Evolutionary conservation across 2,113 vertebrate species (phyloP).

Genomic region (Rhinopomastus cyanomelas): DNA sequence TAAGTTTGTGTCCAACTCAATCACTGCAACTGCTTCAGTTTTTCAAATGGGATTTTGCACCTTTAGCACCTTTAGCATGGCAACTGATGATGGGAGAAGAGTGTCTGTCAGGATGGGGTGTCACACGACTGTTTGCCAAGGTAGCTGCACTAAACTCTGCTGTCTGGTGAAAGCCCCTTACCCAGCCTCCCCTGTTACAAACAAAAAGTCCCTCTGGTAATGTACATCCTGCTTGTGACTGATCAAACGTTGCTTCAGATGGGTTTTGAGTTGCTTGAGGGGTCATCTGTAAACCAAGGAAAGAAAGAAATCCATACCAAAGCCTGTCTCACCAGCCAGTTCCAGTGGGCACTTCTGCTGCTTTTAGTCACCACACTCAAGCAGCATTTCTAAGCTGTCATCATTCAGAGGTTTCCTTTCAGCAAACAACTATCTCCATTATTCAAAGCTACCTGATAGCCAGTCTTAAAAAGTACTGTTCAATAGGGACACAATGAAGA

Average conservation of each 20-base stretch:
- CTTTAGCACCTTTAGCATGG: not conserved
- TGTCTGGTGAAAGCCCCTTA: not conserved
- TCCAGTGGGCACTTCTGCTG: not conserved
- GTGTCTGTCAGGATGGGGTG: not conserved
- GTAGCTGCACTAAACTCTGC: not conserved
- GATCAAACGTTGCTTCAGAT: not conserved
- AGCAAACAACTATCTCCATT: not conserved
- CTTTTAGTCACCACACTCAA: not conserved
- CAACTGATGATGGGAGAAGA: not conserved
- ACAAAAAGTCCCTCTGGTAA: not conserved
- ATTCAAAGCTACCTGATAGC: not conserved
- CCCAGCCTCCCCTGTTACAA: not conserved
- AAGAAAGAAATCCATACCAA: not conserved
- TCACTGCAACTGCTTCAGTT: not conserved
- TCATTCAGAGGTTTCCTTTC: not conserved
- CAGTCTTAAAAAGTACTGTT: not conserved
- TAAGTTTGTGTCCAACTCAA: not conserved
- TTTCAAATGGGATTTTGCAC: not conserved
- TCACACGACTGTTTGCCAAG: not conserved
- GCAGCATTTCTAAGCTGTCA: not conserved
- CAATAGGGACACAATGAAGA: not conserved
- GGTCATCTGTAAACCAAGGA: not conserved
- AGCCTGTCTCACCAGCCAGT: not conserved
- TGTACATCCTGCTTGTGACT: not conserved
- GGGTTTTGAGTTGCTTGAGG: not conserved